Conservation (phyloP, 2,888 invertebrate species). For the Helicoverpa assulta region DNA sequence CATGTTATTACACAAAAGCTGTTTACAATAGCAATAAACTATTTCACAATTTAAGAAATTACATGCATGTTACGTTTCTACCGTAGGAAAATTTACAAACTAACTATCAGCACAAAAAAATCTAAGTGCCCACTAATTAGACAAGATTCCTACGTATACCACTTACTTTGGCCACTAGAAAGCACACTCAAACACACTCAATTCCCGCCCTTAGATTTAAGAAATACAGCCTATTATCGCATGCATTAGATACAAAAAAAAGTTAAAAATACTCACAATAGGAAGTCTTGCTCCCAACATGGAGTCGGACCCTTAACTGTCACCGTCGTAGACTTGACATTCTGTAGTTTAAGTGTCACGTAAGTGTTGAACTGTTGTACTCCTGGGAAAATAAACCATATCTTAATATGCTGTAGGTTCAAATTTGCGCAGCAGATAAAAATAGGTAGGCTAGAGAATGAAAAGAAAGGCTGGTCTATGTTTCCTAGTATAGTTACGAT, state of each 20-base stretch:
- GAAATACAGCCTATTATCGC: slow-evolving; percentile 32
- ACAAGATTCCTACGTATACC: slow-evolving; percentile 21
- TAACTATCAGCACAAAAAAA: slow-evolving; percentile 14
- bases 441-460: slow-evolving; percentile 33
- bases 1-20: too few relatives aligned
- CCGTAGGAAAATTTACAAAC: too few relatives aligned
- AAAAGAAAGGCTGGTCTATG: slow-evolving; percentile 37
- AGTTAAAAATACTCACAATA: slow-evolving; percentile 95
- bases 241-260: slow-evolving; percentile 44
- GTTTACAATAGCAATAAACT: not conserved
- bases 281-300: slow-evolving; percentile 99
- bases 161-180: slow-evolving; percentile 1
- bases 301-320: slow-evolving; percentile 98
- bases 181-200: slow-evolving; percentile 13
- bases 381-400: slow-evolving; percentile 82
- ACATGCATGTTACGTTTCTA: not conserved
- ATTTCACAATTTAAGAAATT: not conserved
- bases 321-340: slow-evolving; percentile 99
- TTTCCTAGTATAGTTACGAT: slow-evolving; percentile 46
- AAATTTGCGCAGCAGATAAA: slow-evolving; percentile 26
- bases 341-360: slow-evolving; percentile 98
- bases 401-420: slow-evolving; percentile 4
- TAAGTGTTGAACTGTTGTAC: slow-evolving; percentile 98
- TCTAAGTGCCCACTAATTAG: slow-evolving; percentile 37
- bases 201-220: slow-evolving; percentile 18